Evolutionary conservation across 2,888 invertebrate genomes (phyloP).

Genomic region (Ochropacha duplaris): DNA sequence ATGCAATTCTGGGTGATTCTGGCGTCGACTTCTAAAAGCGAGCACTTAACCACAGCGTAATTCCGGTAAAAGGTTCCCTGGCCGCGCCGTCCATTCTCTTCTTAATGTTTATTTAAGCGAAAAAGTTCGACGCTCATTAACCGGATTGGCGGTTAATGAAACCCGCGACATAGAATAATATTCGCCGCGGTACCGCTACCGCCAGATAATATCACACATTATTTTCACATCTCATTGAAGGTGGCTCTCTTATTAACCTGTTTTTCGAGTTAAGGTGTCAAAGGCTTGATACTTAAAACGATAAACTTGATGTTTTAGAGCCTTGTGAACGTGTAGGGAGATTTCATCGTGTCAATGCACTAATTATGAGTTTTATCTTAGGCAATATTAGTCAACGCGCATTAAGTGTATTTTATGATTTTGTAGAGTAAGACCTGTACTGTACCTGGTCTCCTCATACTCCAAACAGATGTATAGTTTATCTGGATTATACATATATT

Average conservation of each 20-base stretch:
- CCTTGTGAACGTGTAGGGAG: conserved; percentile 31
- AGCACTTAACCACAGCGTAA: conserved; percentile 70
- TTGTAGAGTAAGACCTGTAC: no score
- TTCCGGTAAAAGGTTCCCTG: conserved; percentile 73
- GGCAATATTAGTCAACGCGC: conserved; percentile 8
- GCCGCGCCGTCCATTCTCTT: conserved; percentile 63
- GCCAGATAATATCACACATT: conserved; percentile 67
- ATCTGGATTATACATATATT: no score
- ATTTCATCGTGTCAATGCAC: conserved; percentile 29
- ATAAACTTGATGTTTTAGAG: conserved; percentile 60
- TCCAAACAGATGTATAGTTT: no score
- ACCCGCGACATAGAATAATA: conserved; percentile 61
- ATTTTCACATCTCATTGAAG: conserved; percentile 70
- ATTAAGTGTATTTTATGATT: not conserved
- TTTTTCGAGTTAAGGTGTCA: conserved; percentile 63
- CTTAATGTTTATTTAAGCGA: conserved; percentile 79
- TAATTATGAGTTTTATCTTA: conserved; percentile 30
- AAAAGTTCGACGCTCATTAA: conserved; percentile 75
- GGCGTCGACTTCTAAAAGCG: conserved; percentile 54
- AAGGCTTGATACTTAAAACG: conserved; percentile 51
- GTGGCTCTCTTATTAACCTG: conserved; percentile 59
- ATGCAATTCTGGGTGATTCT: no score
- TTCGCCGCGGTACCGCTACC: conserved; percentile 32
- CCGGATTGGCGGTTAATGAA: conserved; percentile 72
- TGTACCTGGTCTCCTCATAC: no score